Conservation (phyloP, 2,113 vertebrate species). For the Nicator chloris region DNA sequence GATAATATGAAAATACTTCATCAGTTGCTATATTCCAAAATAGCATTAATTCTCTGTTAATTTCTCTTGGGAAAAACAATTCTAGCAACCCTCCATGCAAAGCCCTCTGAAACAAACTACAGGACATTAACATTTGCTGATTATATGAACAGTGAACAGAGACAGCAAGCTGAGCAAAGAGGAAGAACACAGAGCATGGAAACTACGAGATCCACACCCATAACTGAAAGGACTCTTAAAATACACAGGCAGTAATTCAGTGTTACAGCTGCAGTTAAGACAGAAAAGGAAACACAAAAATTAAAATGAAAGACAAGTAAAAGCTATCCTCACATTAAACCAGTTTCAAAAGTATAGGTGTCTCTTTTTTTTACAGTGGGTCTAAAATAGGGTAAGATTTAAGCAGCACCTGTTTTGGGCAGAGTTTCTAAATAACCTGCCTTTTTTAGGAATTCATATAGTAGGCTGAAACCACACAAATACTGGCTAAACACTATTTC, state of each 20-base stretch:
- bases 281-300: neutral
- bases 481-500: neutral
- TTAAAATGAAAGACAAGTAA: slow-evolving; percentile 9
- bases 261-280: neutral
- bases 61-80: neutral
- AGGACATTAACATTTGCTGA: neutral
- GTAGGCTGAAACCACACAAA: neutral
- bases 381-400: neutral
- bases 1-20: neutral
- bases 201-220: neutral
- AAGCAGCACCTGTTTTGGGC: neutral
- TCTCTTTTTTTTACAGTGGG: neutral
- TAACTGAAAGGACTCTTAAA: neutral
- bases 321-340: neutral
- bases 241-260: neutral
- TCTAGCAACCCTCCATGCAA: neutral
- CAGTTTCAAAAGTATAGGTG: neutral
- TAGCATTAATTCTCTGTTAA: neutral
- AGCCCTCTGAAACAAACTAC: neutral
- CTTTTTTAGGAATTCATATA: neutral
- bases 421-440: neutral
- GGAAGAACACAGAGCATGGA: neutral
- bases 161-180: neutral
- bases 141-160: neutral
- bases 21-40: neutral